Percentiles rank a stretch among this genome's conserved stretches.
phyloP scores from a whole-genome alignment of 2,113 vertebrate species.

The Nettapus auritus region DNA sequence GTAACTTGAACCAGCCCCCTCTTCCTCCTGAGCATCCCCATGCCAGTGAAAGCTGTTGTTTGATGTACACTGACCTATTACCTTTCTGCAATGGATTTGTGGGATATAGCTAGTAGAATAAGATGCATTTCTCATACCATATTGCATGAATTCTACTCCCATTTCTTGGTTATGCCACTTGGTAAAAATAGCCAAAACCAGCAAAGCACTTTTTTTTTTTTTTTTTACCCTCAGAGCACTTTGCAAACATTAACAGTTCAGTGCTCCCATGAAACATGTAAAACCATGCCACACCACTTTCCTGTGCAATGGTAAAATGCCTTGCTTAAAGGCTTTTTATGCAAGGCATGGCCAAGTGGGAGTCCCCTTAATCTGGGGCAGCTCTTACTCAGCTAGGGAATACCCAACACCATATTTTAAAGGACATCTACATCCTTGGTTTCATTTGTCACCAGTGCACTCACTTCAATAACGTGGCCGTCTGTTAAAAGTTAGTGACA shows the following conservation, averaged over 20 bases:
- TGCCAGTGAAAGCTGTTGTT: background rate
- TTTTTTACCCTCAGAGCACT: background rate
- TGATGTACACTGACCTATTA: background rate
- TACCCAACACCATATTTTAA: background rate
- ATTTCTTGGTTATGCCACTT: background rate
- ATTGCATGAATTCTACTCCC: background rate
- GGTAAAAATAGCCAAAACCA: background rate
- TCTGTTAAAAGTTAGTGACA: background rate
- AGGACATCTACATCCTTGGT: background rate
- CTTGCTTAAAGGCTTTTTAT: background rate
- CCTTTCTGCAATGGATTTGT: background rate
- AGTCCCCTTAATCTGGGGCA: background rate
- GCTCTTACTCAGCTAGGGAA: accelerated
- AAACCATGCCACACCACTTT: background rate
- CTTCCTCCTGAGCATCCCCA: background rate
- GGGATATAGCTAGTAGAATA: background rate
- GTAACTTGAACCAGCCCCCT: background rate
- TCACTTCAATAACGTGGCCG: background rate
- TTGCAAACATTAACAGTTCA: background rate
- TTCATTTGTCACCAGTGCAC: background rate
- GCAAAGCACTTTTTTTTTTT: background rate
- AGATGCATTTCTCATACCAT: background rate
- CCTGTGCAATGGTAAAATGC: background rate
- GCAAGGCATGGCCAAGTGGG: too few relatives aligned
- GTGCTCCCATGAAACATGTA: background rate